Conservation (phyloP, 2,888 invertebrate species). For the Drosophila diplacantha region DNA sequence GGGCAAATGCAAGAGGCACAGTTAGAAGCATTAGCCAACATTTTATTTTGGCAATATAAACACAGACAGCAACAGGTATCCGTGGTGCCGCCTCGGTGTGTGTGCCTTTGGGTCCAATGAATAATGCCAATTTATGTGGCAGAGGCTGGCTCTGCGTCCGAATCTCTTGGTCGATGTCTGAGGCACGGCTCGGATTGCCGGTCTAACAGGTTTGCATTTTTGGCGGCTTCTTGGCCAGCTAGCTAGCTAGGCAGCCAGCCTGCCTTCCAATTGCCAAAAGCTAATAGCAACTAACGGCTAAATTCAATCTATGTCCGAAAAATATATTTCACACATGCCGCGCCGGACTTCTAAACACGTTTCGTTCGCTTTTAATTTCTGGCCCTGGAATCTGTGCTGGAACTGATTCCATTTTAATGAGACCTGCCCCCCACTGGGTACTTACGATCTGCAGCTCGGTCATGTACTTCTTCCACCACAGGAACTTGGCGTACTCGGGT, state of each 20-base stretch:
- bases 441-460: conserved; percentile 94
- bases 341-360: conserved; percentile 60
- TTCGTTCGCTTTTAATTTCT: conserved; percentile 37
- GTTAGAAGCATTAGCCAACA: conserved; percentile 63
- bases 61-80: conserved; percentile 26
- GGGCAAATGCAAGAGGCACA: conserved; percentile 56
- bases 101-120: conserved; percentile 35
- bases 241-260: background rate
- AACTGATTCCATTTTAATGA: conserved; percentile 48
- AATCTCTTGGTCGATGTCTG: conserved; percentile 9
- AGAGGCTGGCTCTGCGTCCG: conserved; percentile 27
- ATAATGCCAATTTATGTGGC: conserved; percentile 50
- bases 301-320: conserved; percentile 40
- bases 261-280: conserved; percentile 27
- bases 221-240: conserved; percentile 28
- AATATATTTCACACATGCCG: conserved; percentile 48
- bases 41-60: conserved; percentile 55
- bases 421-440: conserved; percentile 35
- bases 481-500: conserved; percentile 90
- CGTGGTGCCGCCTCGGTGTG: conserved; percentile 11
- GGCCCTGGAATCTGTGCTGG: conserved; percentile 31
- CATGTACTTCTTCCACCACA: conserved; percentile 97
- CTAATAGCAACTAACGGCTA: conserved; percentile 28
- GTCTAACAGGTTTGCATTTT: conserved; percentile 65
- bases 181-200: conserved; percentile 46